Evolutionary conservation across 2,888 invertebrate species (phyloP), one percentile per base, ranked within the genome.

Genomic region (Aphidius colemani): DNA sequence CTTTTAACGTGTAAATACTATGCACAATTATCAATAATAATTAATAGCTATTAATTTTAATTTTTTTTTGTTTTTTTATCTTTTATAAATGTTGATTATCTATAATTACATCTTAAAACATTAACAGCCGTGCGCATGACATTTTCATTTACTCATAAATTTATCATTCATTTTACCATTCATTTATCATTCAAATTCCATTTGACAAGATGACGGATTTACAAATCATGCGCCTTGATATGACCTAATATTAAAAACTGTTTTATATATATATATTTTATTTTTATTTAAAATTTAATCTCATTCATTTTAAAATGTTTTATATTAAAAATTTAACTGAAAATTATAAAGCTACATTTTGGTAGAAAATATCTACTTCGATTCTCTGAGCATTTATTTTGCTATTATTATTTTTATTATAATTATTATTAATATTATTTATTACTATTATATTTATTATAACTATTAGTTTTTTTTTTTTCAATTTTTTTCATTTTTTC

Each of bases 331-430:
- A 30, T 30, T 30, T 30, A 30, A 30, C 7, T 56, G 50, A 44
- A 8, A 49, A 53, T 30, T 43, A 44, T 61, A 11, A 39, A 30
- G 10, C 77, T 79, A 73, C 75, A 7, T 18, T 45, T 46, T 73
- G 72, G 77, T 80, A 81, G 74, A 80, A 81, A 80, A 78, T 46
- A 45, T 39, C 77, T 79, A 78, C 9, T 9, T 9, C 53, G 13
- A 48, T 51, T 43, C n/a, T 48, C 18, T 53, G 45, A 45, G 18
- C 44, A 53, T 11, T 51, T 5, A 10, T 51, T 8, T 10, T n/a
- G 60, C 49, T 46, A 43, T 11, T 53, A 11, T 53, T 39, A 11
- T 45, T 13, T 30, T 30, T 30, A 30, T 30, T 4, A 30, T 5
- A 5, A 30, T 30, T 30, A 30, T 30, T 30, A 30, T 30, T 30